Evolutionary conservation across 2,888 invertebrate genomes (phyloP).

Genomic region (Hartigia nigra): DNA sequence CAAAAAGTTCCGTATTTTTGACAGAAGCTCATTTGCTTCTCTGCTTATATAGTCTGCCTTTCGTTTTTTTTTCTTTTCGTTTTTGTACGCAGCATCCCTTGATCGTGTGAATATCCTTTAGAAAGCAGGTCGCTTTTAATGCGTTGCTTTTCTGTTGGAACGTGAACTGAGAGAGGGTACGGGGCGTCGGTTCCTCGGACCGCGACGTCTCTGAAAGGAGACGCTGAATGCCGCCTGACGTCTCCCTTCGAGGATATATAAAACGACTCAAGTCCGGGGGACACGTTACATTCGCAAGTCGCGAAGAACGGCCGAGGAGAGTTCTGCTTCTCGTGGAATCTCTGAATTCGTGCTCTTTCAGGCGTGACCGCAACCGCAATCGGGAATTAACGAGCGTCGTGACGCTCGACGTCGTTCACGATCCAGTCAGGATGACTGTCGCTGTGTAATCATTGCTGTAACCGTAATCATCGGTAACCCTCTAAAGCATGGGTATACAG

Average conservation of each 20-base stretch:
- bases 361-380: background rate
- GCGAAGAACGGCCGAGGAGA: background rate
- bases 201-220: background rate
- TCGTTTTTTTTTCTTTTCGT: background rate
- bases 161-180: background rate
- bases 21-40: background rate
- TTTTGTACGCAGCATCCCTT: background rate
- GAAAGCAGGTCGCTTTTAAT: background rate
- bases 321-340: background rate
- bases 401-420: background rate
- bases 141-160: background rate
- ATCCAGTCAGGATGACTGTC: background rate
- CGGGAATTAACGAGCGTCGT: background rate
- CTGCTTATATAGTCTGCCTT: background rate
- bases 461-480: background rate
- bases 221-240: background rate
- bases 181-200: background rate
- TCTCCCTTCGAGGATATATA: background rate
- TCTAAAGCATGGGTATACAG: background rate
- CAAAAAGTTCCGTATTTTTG: background rate
- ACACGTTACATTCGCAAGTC: background rate
- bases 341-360: background rate
- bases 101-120: constrained; percentile 1
- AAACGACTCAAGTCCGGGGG: background rate
- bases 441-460: background rate